These are phyloP conservation scores for Potamarius usumacintae DNA, from an alignment of 2,113 vertebrate species.

Conservation along the genomic window DNA sequence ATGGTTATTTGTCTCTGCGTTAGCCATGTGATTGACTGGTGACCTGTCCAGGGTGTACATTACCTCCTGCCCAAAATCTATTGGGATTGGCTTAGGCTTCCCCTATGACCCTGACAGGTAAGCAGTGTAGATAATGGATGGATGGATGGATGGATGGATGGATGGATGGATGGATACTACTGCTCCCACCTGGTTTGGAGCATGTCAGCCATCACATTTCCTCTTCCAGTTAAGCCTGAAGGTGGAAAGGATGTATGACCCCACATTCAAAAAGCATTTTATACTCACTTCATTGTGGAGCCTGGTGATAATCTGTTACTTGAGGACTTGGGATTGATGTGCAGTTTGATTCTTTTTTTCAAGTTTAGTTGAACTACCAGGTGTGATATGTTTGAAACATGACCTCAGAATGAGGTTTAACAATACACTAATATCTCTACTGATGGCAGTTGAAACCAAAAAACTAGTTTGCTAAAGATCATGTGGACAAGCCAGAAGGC, in stretches of 20 bases:
- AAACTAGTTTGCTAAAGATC: not conserved
- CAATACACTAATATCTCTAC: not conserved
- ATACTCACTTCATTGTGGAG: not conserved
- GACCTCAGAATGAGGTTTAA: not conserved
- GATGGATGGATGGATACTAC: too few relatives aligned
- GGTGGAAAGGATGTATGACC: not conserved
- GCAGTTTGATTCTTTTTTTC: not conserved
- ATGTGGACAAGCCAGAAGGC: too few relatives aligned
- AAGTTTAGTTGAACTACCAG: not conserved
- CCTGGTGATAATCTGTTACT: not conserved
- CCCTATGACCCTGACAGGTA: too few relatives aligned
- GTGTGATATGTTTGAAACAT: not conserved
- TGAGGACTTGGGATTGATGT: not conserved
- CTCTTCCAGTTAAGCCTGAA: not conserved
- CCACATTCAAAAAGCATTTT: not conserved
- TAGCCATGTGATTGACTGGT: too few relatives aligned
- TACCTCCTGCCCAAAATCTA: too few relatives aligned
- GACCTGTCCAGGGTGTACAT: too few relatives aligned
- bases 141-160: too few relatives aligned
- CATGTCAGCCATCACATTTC: not conserved
- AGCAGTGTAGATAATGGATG: too few relatives aligned
- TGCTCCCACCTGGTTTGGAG: not conserved
- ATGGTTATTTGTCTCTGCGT: too few relatives aligned
- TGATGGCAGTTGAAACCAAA: not conserved
- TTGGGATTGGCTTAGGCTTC: too few relatives aligned